Evolutionary conservation across 92 coral and sea anemone genomes (phyloP).

Genomic region (Epizoanthus illoricatus): DNA sequence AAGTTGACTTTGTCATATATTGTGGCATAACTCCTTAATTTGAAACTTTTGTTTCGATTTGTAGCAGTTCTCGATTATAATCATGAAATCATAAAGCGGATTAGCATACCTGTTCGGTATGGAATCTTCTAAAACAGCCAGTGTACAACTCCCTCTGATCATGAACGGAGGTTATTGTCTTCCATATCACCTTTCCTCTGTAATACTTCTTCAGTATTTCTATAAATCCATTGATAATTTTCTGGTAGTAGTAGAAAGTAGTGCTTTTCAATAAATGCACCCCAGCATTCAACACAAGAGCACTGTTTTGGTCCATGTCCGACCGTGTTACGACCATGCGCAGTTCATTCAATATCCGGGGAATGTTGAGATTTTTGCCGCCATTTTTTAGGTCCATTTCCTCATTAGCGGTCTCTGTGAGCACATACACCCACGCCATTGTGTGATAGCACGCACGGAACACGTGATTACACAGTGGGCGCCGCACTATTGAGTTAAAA

Average conservation of each 20-base stretch:
- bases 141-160: conserved; percentile 79
- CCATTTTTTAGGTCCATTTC: conserved; percentile 79
- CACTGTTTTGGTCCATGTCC: conserved; percentile 85
- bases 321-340: conserved; percentile 60
- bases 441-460: conserved; percentile 88
- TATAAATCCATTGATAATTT: conserved; percentile 73
- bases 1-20: no score
- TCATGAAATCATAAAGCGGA: not conserved
- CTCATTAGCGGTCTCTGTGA: conserved; percentile 63
- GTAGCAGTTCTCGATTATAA: no score
- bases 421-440: conserved; percentile 86
- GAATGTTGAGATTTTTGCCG: conserved; percentile 64
- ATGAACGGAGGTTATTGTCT: conserved; percentile 82
- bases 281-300: conserved; percentile 76
- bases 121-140: conserved; percentile 87
- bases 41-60: no score
- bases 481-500: conserved; percentile 58
- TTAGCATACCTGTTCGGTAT: conserved; percentile 76
- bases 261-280: conserved; percentile 81
- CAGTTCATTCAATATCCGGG: conserved; percentile 71
- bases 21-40: no score
- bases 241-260: conserved; percentile 76
- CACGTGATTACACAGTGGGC: conserved; percentile 71
- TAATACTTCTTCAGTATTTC: conserved; percentile 58
- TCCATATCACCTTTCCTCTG: conserved; percentile 85